Conservation (phyloP, 92 coral and sea anemone species). For the Porites evermanni region DNA sequence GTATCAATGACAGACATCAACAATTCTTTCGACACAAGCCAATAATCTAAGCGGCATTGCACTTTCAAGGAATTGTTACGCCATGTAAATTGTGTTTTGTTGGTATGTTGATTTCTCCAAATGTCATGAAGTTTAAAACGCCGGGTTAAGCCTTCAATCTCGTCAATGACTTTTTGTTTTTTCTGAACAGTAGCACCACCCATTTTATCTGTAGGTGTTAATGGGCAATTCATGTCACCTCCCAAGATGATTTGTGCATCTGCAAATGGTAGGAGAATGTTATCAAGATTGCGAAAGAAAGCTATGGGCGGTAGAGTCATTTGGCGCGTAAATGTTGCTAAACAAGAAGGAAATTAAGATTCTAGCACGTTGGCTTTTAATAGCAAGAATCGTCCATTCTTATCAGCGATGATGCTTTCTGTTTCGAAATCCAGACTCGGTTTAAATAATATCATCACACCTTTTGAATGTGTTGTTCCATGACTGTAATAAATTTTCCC, state of each 20-base stretch:
- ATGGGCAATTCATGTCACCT: conserved; percentile 26
- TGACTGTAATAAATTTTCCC: conserved; percentile 35
- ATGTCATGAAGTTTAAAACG: background rate
- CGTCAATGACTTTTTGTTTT: background rate
- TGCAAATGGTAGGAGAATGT: background rate
- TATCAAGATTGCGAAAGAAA: background rate
- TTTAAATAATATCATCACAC: conserved; percentile 41
- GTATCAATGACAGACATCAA: background rate
- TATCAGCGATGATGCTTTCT: background rate
- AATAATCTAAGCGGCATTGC: conserved; percentile 8
- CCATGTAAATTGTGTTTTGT: background rate
- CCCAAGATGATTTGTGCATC: conserved; percentile 11
- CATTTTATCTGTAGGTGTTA: conserved; percentile 2
- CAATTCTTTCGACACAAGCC: background rate
- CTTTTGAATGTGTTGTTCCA: conserved; percentile 25
- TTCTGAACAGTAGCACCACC: background rate
- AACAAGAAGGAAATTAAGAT: background rate
- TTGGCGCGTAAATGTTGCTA: background rate
- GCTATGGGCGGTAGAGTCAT: background rate
- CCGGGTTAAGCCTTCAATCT: background rate
- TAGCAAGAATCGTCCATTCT: conserved; percentile 10
- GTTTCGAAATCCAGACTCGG: conserved; percentile 9
- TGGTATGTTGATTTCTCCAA: conserved; percentile 8
- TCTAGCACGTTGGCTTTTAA: background rate
- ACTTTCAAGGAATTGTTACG: background rate